A percentile compares a stretch with the other conserved stretches of the same genome.
Evolutionary conservation across 2,888 invertebrate genomes (phyloP).

Genomic region (Osmoderma eremita): DNA sequence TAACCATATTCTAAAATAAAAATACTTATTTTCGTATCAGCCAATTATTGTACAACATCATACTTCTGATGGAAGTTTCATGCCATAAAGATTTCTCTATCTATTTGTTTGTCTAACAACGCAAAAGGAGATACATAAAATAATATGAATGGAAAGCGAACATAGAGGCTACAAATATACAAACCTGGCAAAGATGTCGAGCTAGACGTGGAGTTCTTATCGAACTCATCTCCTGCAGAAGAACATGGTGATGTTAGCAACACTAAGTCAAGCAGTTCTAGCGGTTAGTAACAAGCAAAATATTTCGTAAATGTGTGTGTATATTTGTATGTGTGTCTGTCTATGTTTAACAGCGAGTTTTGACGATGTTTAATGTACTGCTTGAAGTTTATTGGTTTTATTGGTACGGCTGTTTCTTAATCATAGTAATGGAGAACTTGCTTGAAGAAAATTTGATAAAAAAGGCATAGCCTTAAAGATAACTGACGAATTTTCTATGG

Average conservation of each 20-base stretch:
- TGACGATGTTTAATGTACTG: too few species aligned
- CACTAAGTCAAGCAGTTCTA: conserved; percentile 45
- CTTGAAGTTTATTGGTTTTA: too few species aligned
- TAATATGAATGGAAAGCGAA: conserved; percentile 33
- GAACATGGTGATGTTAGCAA: conserved; percentile 47
- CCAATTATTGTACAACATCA: conserved; percentile 29
- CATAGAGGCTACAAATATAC: conserved; percentile 56
- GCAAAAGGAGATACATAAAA: neutral
- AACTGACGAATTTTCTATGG: neutral
- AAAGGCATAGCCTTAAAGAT: neutral
- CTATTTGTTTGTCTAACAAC: neutral
- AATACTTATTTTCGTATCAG: conserved; percentile 14
- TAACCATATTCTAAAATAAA: conserved; percentile 7
- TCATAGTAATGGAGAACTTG: too few species aligned
- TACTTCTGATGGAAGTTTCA: conserved; percentile 7
- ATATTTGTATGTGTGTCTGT: conserved; percentile 21
- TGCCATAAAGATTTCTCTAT: neutral
- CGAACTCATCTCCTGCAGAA: conserved; percentile 71
- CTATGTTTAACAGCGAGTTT: conserved; percentile 30
- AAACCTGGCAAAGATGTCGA: conserved; percentile 76
- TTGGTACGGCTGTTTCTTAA: too few species aligned
- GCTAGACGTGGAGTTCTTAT: conserved; percentile 76
- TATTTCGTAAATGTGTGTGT: conserved; percentile 29
- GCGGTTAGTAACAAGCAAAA: conserved; percentile 43
- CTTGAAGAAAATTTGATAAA: too few species aligned